Evolutionary conservation across 2,113 vertebrate genomes (phyloP), one percentile per base, ranked within the genome.

Genomic region (Galbula dea): DNA sequence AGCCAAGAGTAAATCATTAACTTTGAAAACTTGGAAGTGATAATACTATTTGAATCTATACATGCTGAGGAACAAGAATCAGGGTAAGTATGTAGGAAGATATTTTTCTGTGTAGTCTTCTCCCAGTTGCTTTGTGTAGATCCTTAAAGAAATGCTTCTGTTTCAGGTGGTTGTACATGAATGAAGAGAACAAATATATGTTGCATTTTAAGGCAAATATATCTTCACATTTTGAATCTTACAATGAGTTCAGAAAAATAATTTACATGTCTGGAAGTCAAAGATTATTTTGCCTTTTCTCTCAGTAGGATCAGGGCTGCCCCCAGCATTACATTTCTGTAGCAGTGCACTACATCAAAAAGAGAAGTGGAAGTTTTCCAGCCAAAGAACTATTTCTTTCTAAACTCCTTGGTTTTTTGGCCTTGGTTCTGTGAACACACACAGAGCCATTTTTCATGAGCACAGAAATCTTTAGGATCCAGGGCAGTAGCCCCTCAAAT

Each of bases 1-100:
- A 89, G 52, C 59, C 13, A 61, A 30, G 80, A 52, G 65, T 83
- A 88, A 94, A 91, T 46, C 15, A 77, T 95, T 91, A 94, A 86
- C 75, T 41, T 48, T 2, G 7, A 83, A 88, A 76, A 71, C 92
- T 29, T 91, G 39, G 51, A 83, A 94, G 57, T 45, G 39, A 88
- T 69, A 91, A 67, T 76, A 11, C 34, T 34, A 0, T 59, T 85
- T 92, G 61, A 46, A 57, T 39, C 55, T 37, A 10, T 62, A 37
- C 21, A 30, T 51, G 54, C 58, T 43, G 37, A 63, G 21, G 43
- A 55, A 58, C 45, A 83, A 80, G 80, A 80, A 87, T 63, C 13
- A 22, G 12, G 46, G 5, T 9, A 75, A 87, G 34, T 43, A 6
- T 73, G 61, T 52, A 87, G 71, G 77, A 86, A 84, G 68, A 24